phyloP scores from a whole-genome alignment of 53 echinoderm and acorn worm species.

The Hippasteria phrygiana region DNA sequence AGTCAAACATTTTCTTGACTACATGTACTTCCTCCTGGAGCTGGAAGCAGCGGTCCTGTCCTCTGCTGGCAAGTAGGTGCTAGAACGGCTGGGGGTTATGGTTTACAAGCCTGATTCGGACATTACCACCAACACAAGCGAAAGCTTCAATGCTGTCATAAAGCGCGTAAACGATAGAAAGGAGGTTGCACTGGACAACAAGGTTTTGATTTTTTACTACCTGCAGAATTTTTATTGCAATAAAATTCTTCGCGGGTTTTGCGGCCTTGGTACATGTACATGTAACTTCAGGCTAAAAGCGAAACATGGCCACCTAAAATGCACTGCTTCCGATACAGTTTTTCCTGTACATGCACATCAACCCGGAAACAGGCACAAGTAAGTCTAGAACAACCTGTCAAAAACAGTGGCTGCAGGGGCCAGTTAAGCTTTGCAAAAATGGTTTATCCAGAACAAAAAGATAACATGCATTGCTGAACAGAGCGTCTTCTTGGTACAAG shows the following conservation, averaged over 20 bases:
- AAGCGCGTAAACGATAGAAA: neutral
- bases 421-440: constrained; percentile 20
- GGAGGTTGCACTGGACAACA: neutral
- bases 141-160: constrained; percentile 10
- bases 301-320: neutral
- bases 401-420: neutral
- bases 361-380: neutral
- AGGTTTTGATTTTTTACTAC: neutral
- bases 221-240: constrained; percentile 24
- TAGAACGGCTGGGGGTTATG: neutral
- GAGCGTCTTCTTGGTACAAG: constrained; percentile 22
- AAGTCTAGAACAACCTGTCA: neutral
- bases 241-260: constrained; percentile 11
- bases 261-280: no score
- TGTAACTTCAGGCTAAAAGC: neutral
- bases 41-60: neutral
- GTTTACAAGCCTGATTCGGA: neutral
- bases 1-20: constrained; percentile 3
- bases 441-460: neutral
- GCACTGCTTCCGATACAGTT: neutral
- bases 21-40: neutral
- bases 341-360: constrained; percentile 9
- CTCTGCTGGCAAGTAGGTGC: neutral
- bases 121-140: neutral
- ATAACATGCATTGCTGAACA: constrained; percentile 15